Base-by-base conservation (phyloP, 1,140 invertebrate species). In the Caenorhabditis briggsae region DNA sequence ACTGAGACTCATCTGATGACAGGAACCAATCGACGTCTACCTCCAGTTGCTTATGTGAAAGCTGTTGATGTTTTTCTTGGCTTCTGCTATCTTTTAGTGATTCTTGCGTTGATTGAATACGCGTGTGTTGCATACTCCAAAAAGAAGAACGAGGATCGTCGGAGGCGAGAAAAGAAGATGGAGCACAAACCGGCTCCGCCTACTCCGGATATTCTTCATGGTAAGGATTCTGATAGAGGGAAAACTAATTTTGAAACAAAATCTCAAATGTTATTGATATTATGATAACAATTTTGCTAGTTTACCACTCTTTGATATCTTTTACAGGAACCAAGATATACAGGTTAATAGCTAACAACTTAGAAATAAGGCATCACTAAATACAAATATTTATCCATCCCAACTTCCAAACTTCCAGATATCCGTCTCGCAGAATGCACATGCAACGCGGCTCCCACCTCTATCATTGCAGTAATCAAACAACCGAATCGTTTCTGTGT, bases 61-160 rank as follows among this genome's bases (percentile, higher is more conserved):
- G 90, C 90, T 20, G 88, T 90, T 46, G 90, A 90, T 74, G 88
- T 90, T 56, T 90, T 90, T 65, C 85, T 90, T n/a, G 89, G 89
- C n/a, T 89, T 85, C 61, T 90, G 88, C 64, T 90, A 90, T 86
- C 41, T 91, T 2, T 87, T 90, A 18, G 90, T 90, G 12, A 89
- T 90, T 50, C 48, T 90, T 11, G 90, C 90, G 11, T 82, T 90
- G 43, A 87, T 90, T 53, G 90, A 90, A 82, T 90, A 89, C 65
- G 90, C 90, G 0, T 85, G 65, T 53, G 90, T 90, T 55, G 90
- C 89, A 16, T 90, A 90, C 64, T 89, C 64, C 8, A 89, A 89
- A 58, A 89, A 89, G 82, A 89, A 89, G 64, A 86, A 88, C 64
- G 88, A 89, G 41, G 88, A 89, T 74, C 43, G 74, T 64, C 23